Evolutionary conservation across 2,113 vertebrate genomes (phyloP), one percentile per base, ranked within the genome.

Genomic region (Cichladusa arquata): DNA sequence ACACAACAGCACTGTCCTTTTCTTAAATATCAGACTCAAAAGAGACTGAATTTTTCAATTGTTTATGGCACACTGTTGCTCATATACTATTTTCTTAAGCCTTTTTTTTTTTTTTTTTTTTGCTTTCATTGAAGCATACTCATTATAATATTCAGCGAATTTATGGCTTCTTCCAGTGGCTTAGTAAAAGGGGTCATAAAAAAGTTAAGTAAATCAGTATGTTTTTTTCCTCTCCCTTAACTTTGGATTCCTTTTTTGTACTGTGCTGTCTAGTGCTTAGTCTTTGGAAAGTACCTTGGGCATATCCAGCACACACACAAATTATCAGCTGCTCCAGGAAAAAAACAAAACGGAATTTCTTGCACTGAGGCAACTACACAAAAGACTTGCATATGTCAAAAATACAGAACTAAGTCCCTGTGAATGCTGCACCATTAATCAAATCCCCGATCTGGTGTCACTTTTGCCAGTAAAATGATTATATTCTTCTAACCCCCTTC

Each of bases 371-470:
- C 95, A 96, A 93, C 91, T 88, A 77, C 86, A 97, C 96, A 97
- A 97, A 98, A 97, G 97, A 96, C 93, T 86, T 95, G 96, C 96
- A 76, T 92, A 85, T 97, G 97, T 97, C 97, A 97, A 96, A 97
- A 97, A 89, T 72, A 97, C 61, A 90, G 85, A 89, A 86, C 34
- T 62, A 92, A 93, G 94, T 95, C 95, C 79, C 87, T n/a, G n/a
- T 66, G 94, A 95, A 95, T 81, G 86, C 81, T 76, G 82, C 70
- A 76, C 93, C 93, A 92, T 95, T 95, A 94, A 97, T 97, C 95
- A 97, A 97, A 90, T 94, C 93, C 94, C 66, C 88, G 26, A 97
- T 96, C 96, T 97, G 91, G 80, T 95, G 97, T 96, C 95, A 85
- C 96, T 96, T 96, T 87, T 94, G 91, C 95, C 94, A 93, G 96